Base-by-base conservation (phyloP, 2,888 invertebrate genomes). In the Caenorhabditis angaria region DNA sequence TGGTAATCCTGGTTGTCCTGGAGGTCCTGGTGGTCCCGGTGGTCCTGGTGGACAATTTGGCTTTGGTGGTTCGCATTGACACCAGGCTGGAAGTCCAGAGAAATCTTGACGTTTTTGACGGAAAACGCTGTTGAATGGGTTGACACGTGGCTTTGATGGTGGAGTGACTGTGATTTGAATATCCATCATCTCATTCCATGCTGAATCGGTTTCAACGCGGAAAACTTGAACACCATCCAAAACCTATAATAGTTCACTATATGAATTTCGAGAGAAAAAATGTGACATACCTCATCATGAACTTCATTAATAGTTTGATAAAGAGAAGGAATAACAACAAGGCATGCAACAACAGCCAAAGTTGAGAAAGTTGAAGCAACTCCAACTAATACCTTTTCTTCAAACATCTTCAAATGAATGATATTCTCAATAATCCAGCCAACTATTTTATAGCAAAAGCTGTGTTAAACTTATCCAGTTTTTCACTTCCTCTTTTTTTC, bases 171-270 rank as follows among this genome's bases (percentile, higher is more conserved):
- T 65, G 67, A 84, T 70, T 66, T 84, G 83, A 47, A 83, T 70
- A 64, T 84, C 80, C 82, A 83, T 84, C 72, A 83, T 77, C 63
- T 83, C 75, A 53, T 74, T 74, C 83, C 83, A 83, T 25, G 82
- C 83, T 41, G 80, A 66, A 66, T 83, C 83, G 14, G 83, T 83
- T 63, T 83, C 83, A 14, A 80, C 83, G 56, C 83, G 83, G 72
- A 83, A 83, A 58, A 80, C 80, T 64, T 70, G 67, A 50, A 83
- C 83, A 29, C 80, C 80, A 48, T 70, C 74, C 29, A 66, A 59
- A 48, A 78, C 70, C 59, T 59, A 28, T 18, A 51, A 51, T 18
- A 12, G 14, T 22, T 6, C 4, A 51, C 6, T 53, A 53, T 22
- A 24, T 4, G n/a, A 27, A 2, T 27, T 8, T 27, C 3, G 4